Base-by-base conservation (phyloP, 1,140 invertebrate genomes). In the Cylas formicarius region DNA sequence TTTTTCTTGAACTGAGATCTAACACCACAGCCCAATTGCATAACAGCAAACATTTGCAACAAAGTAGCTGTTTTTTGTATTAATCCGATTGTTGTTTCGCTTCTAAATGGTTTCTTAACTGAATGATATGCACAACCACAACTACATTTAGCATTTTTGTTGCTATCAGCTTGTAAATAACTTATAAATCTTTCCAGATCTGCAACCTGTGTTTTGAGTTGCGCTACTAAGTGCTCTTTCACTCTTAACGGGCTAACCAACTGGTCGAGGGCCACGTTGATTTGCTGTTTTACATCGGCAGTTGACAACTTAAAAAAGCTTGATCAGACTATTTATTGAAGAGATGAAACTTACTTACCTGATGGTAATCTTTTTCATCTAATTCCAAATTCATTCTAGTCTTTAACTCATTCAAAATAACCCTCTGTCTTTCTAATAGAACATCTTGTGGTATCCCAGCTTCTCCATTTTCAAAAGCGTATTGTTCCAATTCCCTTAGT, bases 181-280 rank as follows among this genome's bases (percentile, higher is more conserved):
- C 88, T 80, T 58, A 99, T 97, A 65, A 98, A 99, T 46, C 92
- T 77, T 67, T 99, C 96, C 63, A 99, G 75, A 69, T 99, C 96
- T 31, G 82, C 79, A 33, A 99, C 91, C 68, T 99, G 96, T 7
- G 90, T 92, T 70, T 97, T 96, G 7, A 99, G 69, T 67, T 99
- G 96, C 22, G 73, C 75, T 3, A 99, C 92, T 13, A 97, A 66
- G 64, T 95, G 88, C 61, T 95, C 94, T 69, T 98, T 97, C 72
- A 96, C 92, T 64, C 94, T 88, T 44, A 94, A 76, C 8, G 91
- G 92, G 54, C 90, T 95, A 3, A 97, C 83, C 58, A 97, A 82
- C 76, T 97, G 73, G 3, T 77, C 75, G 26, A 76, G 70, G 1
- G 77, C 76, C 55, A 76, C 72, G 61, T 79, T 76, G 17, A 80